These are phyloP conservation scores for Trichogramma dendrolimi DNA, from an alignment of 2,888 invertebrate genomes.

Conservation along the genomic window DNA sequence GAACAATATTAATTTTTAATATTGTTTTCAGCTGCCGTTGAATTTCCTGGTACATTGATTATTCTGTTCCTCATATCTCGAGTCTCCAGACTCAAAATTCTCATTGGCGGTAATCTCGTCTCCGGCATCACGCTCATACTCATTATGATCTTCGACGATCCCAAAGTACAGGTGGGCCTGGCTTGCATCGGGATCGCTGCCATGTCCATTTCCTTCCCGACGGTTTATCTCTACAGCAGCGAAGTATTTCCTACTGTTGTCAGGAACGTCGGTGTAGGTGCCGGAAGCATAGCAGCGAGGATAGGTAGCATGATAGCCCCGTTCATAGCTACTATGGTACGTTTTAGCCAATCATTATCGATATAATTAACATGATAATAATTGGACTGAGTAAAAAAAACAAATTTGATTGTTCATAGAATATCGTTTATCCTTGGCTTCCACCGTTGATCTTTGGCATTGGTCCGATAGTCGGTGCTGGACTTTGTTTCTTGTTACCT, in stretches of 20 bases:
- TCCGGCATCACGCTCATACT: constrained; percentile 41
- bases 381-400: neutral
- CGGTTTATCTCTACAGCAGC: constrained; percentile 81
- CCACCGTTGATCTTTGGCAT: constrained; percentile 54
- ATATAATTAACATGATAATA: constrained; percentile 5
- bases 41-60: constrained; percentile 45
- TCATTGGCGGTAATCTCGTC: constrained; percentile 44
- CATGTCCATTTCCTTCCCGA: constrained; percentile 78
- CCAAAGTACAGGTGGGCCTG: constrained; percentile 57
- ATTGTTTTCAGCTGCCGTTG: constrained; percentile 41
- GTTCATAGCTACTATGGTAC: constrained; percentile 66
- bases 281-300: constrained; percentile 79
- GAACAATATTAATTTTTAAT: neutral
- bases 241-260: constrained; percentile 89
- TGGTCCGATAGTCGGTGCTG: constrained; percentile 51
- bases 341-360: neutral
- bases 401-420: constrained; percentile 4
- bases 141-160: constrained; percentile 35
- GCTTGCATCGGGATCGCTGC: constrained; percentile 76
- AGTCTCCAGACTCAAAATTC: constrained; percentile 45
- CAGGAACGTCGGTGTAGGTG: constrained; percentile 80
- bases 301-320: constrained; percentile 84
- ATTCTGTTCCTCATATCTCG: constrained; percentile 45
- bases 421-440: constrained; percentile 37
- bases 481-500: constrained; percentile 53